Evolutionary conservation across 2,797 vertebrate species (phyloP), one percentile per base, ranked within the genome.

Genomic region (Pseudochaenichthys georgianus): DNA sequence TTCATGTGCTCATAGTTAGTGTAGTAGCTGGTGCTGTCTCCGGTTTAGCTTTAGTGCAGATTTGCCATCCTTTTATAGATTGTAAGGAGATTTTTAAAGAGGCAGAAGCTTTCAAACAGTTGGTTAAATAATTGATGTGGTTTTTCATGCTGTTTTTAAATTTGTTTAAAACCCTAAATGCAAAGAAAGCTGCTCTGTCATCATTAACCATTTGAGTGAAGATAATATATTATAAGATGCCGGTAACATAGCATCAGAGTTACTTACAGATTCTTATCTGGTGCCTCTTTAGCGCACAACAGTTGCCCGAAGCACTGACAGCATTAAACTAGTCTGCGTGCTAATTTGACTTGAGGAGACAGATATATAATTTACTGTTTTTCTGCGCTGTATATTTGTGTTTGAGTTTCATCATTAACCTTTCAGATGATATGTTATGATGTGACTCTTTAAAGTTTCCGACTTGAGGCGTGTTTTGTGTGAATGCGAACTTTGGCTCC

Each of bases 401-500:
- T 69, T 64, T 53, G 54, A n/a, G 45, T 64, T 31, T 52, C 46
- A 70, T 57, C 31, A 28, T 28, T 55, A 60, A 58, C 54, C 42
- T 38, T 66, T 73, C 13, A 63, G 50, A n/a, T 57, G 17, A 61
- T 59, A 57, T 52, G 48, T 71, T 62, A 12, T 1, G 0, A 50
- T 64, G 43, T 70, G 64, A 3, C 0, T 60, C 15, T 50, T 58
- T 64, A 54, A 19, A 15, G 46, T 61, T 74, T 66, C 7, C 5
- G 3, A 61, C 52, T 66, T 58, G 1, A 13, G 69, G 53, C 19
- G 0, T 64, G 38, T 9, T 17, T n/a, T 64, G 61, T 59, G 28
- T 45, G 43, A 21, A 15, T 28, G 67, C 78, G 76, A 84, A 75
- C 58, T 45, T 64, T 87, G 81, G 75, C 60, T 67, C 62, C 73